phyloP scores from a whole-genome alignment of 2,888 invertebrate species.

The Hoplodrina blanda region DNA sequence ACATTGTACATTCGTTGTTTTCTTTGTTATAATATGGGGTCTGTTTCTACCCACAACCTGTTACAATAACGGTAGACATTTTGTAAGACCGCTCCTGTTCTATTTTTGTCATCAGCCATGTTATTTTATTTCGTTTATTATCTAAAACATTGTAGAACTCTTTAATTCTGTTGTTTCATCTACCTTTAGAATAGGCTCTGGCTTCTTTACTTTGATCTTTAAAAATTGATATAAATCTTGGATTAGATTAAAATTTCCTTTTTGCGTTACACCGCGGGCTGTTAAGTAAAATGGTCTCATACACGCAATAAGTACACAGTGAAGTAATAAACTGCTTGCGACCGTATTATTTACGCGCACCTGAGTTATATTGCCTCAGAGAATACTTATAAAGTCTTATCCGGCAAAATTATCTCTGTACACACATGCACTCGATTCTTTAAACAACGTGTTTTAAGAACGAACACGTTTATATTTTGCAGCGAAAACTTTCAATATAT shows the following conservation, averaged over 20 bases:
- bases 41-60: slow-evolving; percentile 5
- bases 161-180: slow-evolving; percentile 3
- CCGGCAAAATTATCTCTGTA: slow-evolving; percentile 52
- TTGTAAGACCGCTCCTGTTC: slow-evolving; percentile 2
- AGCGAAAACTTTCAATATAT: neutral
- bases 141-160: neutral
- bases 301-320: slow-evolving; percentile 50
- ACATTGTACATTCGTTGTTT: slow-evolving; percentile 32
- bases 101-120: neutral
- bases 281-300: slow-evolving; percentile 34
- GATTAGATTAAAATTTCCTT: neutral
- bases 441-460: slow-evolving; percentile 7
- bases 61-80: slow-evolving; percentile 27
- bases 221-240: slow-evolving; percentile 5
- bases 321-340: slow-evolving; percentile 49
- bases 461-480: slow-evolving; percentile 5
- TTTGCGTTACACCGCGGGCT: slow-evolving; percentile 14
- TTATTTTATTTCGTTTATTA: slow-evolving; percentile 16
- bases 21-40: slow-evolving; percentile 14
- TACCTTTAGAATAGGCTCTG: neutral
- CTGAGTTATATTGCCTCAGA: slow-evolving; percentile 59
- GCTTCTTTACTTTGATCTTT: slow-evolving; percentile 7
- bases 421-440: slow-evolving; percentile 29
- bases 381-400: slow-evolving; percentile 54
- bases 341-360: slow-evolving; percentile 57